Evolutionary conservation across 1,140 invertebrate genomes (phyloP).

Genomic region (Stenopsyche tienmushanensis): DNA sequence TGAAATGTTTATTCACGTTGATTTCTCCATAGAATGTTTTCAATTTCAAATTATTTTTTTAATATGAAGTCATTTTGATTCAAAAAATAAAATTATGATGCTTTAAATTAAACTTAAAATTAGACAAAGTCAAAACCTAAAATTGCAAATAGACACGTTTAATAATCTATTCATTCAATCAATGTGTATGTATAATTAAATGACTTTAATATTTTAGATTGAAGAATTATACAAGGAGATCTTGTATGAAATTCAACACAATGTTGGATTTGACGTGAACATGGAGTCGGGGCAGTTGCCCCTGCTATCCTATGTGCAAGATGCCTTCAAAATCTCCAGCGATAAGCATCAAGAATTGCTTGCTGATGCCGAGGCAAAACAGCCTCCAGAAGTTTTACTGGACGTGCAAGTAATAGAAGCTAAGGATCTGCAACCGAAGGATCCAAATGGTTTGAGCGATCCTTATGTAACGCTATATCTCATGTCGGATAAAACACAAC

Average conservation of each 20-base stretch:
- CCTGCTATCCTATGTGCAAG: conserved; percentile 80
- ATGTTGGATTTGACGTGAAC: conserved; percentile 74
- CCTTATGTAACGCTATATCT: conserved; percentile 88
- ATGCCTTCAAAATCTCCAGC: conserved; percentile 83
- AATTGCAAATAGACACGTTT: too few relatives aligned
- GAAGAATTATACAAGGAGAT: conserved; percentile 92
- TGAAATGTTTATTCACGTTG: too few relatives aligned
- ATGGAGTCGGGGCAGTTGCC: conserved; percentile 67
- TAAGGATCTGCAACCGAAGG: conserved; percentile 89
- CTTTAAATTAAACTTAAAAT: too few relatives aligned
- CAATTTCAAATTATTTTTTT: too few relatives aligned
- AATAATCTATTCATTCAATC: not conserved
- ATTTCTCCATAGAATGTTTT: too few relatives aligned
- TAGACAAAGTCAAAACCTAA: too few relatives aligned
- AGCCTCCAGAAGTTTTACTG: conserved; percentile 87
- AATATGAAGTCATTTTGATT: too few relatives aligned
- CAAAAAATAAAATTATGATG: too few relatives aligned
- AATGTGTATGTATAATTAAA: not conserved
- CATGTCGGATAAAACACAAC: conserved; percentile 70
- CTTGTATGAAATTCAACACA: conserved; percentile 89
- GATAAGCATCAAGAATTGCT: conserved; percentile 70
- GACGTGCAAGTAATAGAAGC: conserved; percentile 94
- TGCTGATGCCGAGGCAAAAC: conserved; percentile 69
- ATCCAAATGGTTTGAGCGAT: conserved; percentile 94
- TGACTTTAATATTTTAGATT: conserved; percentile 60